Evolutionary conservation across 2,113 vertebrate genomes (phyloP).

Genomic region (Ifrita kowaldi): DNA sequence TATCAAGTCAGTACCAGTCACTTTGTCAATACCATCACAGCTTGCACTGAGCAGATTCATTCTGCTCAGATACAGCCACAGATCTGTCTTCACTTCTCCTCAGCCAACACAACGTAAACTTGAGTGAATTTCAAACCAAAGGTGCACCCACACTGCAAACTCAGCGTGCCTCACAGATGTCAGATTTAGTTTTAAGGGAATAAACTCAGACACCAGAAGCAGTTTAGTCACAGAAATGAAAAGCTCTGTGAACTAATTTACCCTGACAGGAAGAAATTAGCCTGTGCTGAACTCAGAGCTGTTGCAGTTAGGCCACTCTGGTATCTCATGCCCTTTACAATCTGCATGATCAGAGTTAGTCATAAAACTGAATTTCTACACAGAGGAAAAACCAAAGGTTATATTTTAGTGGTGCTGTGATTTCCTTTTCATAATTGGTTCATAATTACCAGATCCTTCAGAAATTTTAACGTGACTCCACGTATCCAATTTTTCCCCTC

Average conservation of each 20-base stretch:
- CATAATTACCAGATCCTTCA: background rate
- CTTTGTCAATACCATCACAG: background rate
- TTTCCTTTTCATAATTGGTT: background rate
- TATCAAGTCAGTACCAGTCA: background rate
- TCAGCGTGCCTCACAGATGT: background rate
- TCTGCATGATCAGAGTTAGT: background rate
- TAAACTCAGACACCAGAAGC: background rate
- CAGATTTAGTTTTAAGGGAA: background rate
- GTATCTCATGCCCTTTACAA: background rate
- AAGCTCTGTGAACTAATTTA: background rate
- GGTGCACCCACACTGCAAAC: background rate
- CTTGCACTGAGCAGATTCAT: background rate
- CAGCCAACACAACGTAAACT: background rate
- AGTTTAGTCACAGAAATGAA: background rate
- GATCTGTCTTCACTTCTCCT: background rate
- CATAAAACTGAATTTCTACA: background rate
- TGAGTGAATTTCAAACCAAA: background rate
- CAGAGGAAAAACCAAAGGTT: background rate
- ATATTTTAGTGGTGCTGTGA: background rate
- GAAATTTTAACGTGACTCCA: background rate
- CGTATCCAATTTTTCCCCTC: background rate
- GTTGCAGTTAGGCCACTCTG: background rate
- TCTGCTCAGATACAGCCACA: background rate
- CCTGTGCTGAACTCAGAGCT: background rate
- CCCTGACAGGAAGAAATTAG: background rate